phyloP scores from a whole-genome alignment of 1,140 invertebrate species.

The Pygmarrhopalites habei region DNA sequence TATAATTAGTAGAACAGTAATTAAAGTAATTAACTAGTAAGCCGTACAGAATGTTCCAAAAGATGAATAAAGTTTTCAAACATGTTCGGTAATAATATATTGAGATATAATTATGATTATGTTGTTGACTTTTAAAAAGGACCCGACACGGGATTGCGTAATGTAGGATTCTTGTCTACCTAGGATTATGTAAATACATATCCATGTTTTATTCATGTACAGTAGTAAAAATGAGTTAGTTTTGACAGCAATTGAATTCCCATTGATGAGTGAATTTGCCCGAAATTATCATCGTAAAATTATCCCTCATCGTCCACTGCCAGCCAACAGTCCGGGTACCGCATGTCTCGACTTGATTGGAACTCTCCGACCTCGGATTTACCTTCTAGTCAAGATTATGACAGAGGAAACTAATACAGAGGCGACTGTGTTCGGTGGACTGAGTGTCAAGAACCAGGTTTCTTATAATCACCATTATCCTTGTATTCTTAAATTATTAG shows the following conservation, averaged over 20 bases:
- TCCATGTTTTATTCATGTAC: too few species aligned
- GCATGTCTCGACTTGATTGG: slow-evolving; percentile 25
- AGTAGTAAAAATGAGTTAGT: too few species aligned
- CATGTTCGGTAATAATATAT: too few species aligned
- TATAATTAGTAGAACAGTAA: too few species aligned
- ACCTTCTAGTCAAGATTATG: slow-evolving; percentile 30
- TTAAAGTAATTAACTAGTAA: too few species aligned
- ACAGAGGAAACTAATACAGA: slow-evolving; percentile 29
- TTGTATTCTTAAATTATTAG: neutral
- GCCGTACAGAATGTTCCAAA: too few species aligned
- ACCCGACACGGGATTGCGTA: too few species aligned
- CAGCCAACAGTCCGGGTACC: slow-evolving; percentile 10
- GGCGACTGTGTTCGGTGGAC: slow-evolving; percentile 27
- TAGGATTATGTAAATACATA: too few species aligned
- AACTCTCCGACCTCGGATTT: slow-evolving; percentile 32
- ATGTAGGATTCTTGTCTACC: too few species aligned
- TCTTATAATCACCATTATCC: neutral
- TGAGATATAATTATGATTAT: too few species aligned
- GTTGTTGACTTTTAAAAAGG: too few species aligned
- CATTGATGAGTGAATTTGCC: slow-evolving; percentile 29
- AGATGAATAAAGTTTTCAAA: too few species aligned
- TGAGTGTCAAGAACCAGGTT: slow-evolving; percentile 35
- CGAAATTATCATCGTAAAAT: slow-evolving; percentile 16
- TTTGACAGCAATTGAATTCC: slow-evolving; percentile 27
- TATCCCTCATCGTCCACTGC: neutral